A percentile compares a stretch with the other conserved stretches of the same genome.
Conservation (phyloP, 1,140 invertebrate species). For the Gonioctena quinquepunctata region DNA sequence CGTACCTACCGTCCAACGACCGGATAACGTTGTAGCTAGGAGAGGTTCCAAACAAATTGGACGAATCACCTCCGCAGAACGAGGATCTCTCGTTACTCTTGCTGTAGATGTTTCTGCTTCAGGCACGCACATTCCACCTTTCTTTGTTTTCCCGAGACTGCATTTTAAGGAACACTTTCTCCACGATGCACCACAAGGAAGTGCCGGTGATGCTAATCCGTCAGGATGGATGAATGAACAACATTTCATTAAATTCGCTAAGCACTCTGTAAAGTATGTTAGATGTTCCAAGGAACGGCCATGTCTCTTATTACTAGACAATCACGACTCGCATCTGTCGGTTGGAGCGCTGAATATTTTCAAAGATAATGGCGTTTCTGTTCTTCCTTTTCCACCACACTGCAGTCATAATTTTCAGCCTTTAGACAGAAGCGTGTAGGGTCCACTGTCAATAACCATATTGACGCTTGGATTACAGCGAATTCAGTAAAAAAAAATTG, state of each 20-base stretch:
- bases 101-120: conserved; percentile 47
- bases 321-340: conserved; percentile 36
- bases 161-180: conserved; percentile 51
- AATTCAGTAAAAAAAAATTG: too few relatives aligned
- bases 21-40: too few relatives aligned
- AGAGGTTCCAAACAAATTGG: too few relatives aligned
- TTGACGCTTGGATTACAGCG: too few relatives aligned
- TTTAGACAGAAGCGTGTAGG: too few relatives aligned
- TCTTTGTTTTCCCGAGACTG: conserved; percentile 52
- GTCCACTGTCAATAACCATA: too few relatives aligned
- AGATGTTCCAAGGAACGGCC: conserved; percentile 48
- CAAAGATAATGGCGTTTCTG: conserved; percentile 1
- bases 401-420: conserved; percentile 28
- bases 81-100: conserved; percentile 53
- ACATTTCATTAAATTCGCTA: conserved; percentile 54
- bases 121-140: conserved; percentile 51
- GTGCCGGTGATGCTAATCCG: conserved; percentile 51
- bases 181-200: conserved; percentile 47
- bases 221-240: conserved; percentile 58
- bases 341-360: conserved; percentile 2
- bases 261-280: conserved; percentile 49
- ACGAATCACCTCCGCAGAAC: conserved; percentile 52
- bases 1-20: too few relatives aligned
- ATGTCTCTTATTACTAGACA: conserved; percentile 53
- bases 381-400: conserved; percentile 7